Conservation (phyloP, 92 coral and sea anemone genomes). For the Plumapathes pennacea region DNA sequence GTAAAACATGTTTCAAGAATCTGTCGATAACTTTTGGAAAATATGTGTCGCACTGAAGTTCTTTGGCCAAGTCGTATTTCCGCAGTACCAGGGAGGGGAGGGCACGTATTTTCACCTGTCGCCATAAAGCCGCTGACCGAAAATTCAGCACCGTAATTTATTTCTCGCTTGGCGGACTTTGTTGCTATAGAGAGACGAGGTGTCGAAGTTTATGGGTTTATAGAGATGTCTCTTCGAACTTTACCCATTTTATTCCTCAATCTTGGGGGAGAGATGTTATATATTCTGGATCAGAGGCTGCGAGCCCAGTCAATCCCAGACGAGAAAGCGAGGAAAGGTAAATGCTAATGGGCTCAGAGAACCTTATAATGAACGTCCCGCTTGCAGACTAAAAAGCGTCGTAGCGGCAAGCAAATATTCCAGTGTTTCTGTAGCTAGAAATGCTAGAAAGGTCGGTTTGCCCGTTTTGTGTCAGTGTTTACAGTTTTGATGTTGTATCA, state of each 20-base stretch:
- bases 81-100: no score
- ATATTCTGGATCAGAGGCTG: slow-evolving; percentile 92
- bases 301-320: slow-evolving; percentile 99
- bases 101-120: no score
- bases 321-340: slow-evolving; percentile 96
- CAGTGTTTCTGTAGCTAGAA: not conserved
- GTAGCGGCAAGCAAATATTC: not conserved
- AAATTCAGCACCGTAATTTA: no score
- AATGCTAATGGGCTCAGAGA: slow-evolving; percentile 12
- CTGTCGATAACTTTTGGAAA: no score
- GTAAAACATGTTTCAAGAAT: no score
- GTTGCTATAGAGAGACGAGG: not conserved
- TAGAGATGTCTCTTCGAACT: slow-evolving; percentile 86
- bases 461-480: no score
- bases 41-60: no score
- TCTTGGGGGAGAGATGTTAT: slow-evolving; percentile 98
- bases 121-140: no score
- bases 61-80: no score
- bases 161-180: no score
- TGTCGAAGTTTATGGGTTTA: not conserved
- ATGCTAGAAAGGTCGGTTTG: not conserved
- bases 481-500: no score
- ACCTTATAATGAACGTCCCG: no score
- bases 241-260: slow-evolving; percentile 94
- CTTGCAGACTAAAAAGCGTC: slow-evolving; percentile 22